phyloP scores from a whole-genome alignment of 2,113 vertebrate genomes.

The Stegostoma tigrinum region DNA sequence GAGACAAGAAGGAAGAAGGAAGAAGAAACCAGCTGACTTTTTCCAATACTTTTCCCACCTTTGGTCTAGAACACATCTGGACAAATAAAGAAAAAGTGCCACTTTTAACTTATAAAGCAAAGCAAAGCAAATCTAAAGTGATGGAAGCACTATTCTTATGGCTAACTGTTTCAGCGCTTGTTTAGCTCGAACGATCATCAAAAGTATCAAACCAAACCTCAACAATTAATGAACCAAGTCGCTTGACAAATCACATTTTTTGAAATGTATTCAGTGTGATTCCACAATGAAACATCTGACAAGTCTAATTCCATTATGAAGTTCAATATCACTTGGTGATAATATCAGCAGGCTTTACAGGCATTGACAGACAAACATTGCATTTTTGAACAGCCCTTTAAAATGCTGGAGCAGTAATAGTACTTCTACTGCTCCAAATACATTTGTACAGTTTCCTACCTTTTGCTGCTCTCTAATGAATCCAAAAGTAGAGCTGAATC shows the following conservation, averaged over 20 bases:
- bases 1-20: not conserved
- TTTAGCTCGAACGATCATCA: not conserved
- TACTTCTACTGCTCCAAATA: not conserved
- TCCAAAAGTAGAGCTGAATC: slow-evolving; percentile 65
- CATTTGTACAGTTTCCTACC: slow-evolving; percentile 51
- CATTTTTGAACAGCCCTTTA: not conserved
- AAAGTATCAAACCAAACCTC: not conserved
- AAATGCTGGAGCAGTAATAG: not conserved
- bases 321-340: not conserved
- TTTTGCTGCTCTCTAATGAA: slow-evolving; percentile 63
- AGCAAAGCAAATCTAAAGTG: not conserved
- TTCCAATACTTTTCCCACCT: not conserved
- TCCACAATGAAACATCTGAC: slow-evolving; percentile 2
- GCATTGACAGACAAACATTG: not conserved
- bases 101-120: not conserved
- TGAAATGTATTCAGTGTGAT: slow-evolving; percentile 22
- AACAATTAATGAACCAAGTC: not conserved
- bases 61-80: not conserved
- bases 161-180: not conserved
- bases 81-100: not conserved
- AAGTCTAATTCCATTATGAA: not conserved
- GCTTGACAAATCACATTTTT: slow-evolving; percentile 3
- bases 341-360: not conserved
- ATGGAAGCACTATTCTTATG: not conserved
- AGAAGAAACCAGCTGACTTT: not conserved